Percentiles rank a stretch among this genome's conserved stretches.
phyloP scores from a whole-genome alignment of 2,113 vertebrate genomes.

The Bubo blakistoni region DNA sequence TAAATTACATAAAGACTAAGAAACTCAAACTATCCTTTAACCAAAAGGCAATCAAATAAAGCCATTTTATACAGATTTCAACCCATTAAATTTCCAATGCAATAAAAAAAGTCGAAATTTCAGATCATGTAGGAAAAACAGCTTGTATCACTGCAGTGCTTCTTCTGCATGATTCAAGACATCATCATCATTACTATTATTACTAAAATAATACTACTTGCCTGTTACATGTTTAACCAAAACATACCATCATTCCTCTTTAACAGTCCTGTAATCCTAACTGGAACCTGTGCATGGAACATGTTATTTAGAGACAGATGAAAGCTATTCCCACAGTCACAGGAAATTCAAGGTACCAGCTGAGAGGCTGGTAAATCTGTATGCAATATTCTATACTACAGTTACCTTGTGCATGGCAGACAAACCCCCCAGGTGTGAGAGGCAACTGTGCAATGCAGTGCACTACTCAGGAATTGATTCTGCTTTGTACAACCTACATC shows the following conservation, averaged over 20 bases:
- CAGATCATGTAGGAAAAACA: background rate
- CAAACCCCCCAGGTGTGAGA: background rate
- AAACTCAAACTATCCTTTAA: background rate
- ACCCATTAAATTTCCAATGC: background rate
- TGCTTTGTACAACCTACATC: background rate
- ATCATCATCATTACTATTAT: background rate
- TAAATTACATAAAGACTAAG: background rate
- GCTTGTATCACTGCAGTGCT: background rate
- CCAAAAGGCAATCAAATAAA: background rate
- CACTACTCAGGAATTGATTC: background rate
- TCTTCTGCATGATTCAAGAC: background rate
- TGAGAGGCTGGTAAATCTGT: background rate
- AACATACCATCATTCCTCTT: background rate
- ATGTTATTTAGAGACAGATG: background rate
- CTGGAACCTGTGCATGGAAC: background rate
- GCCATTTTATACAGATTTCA: background rate
- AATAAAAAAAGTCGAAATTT: background rate
- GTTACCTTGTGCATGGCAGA: background rate
- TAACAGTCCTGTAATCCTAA: background rate
- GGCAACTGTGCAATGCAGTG: background rate
- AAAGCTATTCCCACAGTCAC: background rate
- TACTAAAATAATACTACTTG: background rate
- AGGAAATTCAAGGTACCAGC: background rate
- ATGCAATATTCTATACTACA: background rate
- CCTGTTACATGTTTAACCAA: background rate